These are phyloP conservation scores for Pachypeltis micranthus DNA, from an alignment of 1,140 invertebrate species.

Conservation along the genomic window DNA sequence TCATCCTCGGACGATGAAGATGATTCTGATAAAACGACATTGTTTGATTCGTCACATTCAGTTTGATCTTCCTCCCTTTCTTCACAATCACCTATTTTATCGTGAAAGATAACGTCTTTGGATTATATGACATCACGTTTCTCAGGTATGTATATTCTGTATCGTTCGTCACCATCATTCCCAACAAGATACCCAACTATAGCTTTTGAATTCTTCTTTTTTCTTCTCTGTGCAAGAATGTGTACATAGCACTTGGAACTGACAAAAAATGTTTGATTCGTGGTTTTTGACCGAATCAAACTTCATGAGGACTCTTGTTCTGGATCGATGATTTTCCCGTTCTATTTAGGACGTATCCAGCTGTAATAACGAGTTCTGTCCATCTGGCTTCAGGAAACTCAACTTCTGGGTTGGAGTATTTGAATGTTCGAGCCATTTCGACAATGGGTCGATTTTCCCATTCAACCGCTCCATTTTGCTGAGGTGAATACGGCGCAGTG, in stretches of 20 bases:
- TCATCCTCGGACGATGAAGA: no score
- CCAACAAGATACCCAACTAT: conserved; percentile 19
- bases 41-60: no score
- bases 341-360: conserved; percentile 15
- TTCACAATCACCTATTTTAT: conserved; percentile 11
- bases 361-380: conserved; percentile 11
- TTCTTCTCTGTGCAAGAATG: conserved; percentile 3
- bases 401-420: conserved; percentile 14
- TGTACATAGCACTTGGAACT: conserved; percentile 10
- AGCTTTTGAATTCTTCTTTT: conserved; percentile 11
- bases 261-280: no score
- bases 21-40: no score
- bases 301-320: conserved; percentile 30
- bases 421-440: conserved; percentile 20
- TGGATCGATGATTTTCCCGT: conserved; percentile 19
- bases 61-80: no score
- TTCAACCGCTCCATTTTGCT: conserved; percentile 19
- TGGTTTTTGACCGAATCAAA: conserved; percentile 27
- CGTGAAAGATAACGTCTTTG: conserved; percentile 21
- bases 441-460: conserved; percentile 17
- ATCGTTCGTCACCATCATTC: conserved; percentile 17
- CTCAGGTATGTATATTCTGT: conserved; percentile 14
- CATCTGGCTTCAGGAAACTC: conserved; percentile 16
- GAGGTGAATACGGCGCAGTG: conserved; percentile 17
- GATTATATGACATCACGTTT: conserved; percentile 9